Evolutionary conservation across 2,888 invertebrate genomes (phyloP), one percentile per base, ranked within the genome.

Genomic region (Microctonus aethiopoides): DNA sequence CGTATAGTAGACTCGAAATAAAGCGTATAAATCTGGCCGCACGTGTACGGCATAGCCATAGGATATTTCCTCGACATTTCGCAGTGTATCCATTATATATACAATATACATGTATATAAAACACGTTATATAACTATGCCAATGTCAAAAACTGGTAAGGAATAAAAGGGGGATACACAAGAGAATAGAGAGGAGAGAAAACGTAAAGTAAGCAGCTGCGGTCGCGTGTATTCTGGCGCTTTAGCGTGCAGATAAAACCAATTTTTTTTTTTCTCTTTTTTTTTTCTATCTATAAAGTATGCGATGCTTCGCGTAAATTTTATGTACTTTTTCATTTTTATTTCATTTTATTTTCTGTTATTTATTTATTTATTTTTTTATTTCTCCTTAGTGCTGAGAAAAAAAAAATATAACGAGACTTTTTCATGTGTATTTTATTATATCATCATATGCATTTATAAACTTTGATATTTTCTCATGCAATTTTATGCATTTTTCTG

Each of bases 1-100:
- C 36, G n/a, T 26, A 32, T 26, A 32, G 32, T 10, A 34, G 57
- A 65, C 67, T 74, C 67, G 71, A 67, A 74, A 73, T 74, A 74
- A 73, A 74, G 56, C 68, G 72, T 70, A 73, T 74, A 76, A 76
- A 76, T 74, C 70, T 70, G 70, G 66, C 46, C 60, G 60, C 68
- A 68, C 66, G 67, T 70, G 66, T 68, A 32, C 65, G 54, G 60
- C 66, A 67, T 64, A 20, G 71, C 34, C 26, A 29, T 10, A 26
- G 41, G n/a, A n/a, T n/a, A 62, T 68, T 64, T 65, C 39, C 57
- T 67, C 62, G 36, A 60, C 54, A 46, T 46, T 46, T 16, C 20
- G 16, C 52, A 39, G 39, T 52, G 51, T 54, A 34, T 26, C n/a
- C 29, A 63, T 66, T 68, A 68, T 65, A 20, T 46, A 46, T 7